These are phyloP conservation scores for Emydoidea blandingii DNA, from an alignment of 2,797 vertebrate genomes.

Conservation along the genomic window DNA sequence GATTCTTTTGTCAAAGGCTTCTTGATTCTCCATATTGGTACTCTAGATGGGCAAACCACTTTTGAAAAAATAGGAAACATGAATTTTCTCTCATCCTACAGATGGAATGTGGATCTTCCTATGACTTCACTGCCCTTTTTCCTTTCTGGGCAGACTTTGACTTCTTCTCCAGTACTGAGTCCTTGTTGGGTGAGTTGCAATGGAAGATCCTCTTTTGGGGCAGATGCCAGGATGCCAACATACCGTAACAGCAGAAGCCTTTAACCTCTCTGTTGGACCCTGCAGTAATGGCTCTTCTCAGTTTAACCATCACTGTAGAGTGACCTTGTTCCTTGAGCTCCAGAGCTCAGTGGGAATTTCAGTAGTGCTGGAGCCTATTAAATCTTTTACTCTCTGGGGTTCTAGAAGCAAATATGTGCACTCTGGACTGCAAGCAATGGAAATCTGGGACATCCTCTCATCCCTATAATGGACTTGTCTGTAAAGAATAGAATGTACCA, in stretches of 20 bases:
- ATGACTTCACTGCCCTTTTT: not conserved
- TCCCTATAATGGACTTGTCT: not conserved
- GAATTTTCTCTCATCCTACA: not conserved
- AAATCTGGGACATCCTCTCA: not conserved
- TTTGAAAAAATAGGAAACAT: not conserved
- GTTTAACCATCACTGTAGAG: not conserved
- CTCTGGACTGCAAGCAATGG: not conserved
- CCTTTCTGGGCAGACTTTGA: not conserved
- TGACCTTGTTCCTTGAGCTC: conserved; percentile 10
- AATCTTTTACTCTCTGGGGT: not conserved
- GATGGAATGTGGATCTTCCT: not conserved
- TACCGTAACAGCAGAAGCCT: not conserved
- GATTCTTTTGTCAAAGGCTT: not conserved
- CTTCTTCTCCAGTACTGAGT: not conserved
- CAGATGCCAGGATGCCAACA: not conserved
- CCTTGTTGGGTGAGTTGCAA: not conserved
- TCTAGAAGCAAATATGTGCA: not conserved
- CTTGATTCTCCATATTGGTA: not conserved
- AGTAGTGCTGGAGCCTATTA: not conserved
- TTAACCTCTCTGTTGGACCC: not conserved
- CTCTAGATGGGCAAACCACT: not conserved
- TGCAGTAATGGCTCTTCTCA: not conserved
- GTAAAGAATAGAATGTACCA: not conserved
- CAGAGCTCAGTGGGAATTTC: not conserved
- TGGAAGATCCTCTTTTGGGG: not conserved